Evolutionary conservation across 2,797 vertebrate species (phyloP), one percentile per base, ranked within the genome.

Genomic region (Hirundo rustica): DNA sequence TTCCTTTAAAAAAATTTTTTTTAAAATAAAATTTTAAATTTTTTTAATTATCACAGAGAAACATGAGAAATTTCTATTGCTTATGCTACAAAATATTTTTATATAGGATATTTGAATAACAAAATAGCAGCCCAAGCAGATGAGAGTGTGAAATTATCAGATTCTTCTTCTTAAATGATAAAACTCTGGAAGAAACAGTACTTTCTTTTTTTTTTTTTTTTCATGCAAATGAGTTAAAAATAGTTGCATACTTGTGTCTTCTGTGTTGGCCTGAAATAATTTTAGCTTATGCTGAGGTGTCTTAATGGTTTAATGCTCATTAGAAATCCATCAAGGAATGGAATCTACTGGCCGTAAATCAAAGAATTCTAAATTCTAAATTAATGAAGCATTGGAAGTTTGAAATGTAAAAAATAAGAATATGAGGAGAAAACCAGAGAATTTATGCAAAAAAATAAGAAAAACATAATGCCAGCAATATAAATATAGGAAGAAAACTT

Each of bases 311-410:
- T 90, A 53, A 89, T 88, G 50, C 57, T 87, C 54, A 65, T 89
- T 96, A 99, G 98, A 98, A 97, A 96, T 93, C 71, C 50, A 83
- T 71, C 27, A 89, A 92, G 45, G 68, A 98, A 90, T 93, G 74
- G 65, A 97, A 98, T 76, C 70, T 98, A 60, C 96, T 93, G 75
- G 48, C 92, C 78, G 44, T 88, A 83, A 96, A 98, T 86, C 94
- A 97, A 72, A 96, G 94, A 20, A 88, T 98, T 62, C 76, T 73
- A 50, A 95, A 89, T 77, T 38, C 38, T 38, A 38, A 38, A 97
- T 96, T 88, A 75, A 80, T 51, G 58, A 95, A 79, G 82, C 91
- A 40, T 54, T 98, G 60, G 53, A 57, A 73, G 51, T 78, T 91
- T 98, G 62, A 66, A 92, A 85, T 79, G 90, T 68, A 95, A 98